Evolutionary conservation across 2,797 vertebrate species (phyloP).

Genomic region (Harpagifer antarcticus): DNA sequence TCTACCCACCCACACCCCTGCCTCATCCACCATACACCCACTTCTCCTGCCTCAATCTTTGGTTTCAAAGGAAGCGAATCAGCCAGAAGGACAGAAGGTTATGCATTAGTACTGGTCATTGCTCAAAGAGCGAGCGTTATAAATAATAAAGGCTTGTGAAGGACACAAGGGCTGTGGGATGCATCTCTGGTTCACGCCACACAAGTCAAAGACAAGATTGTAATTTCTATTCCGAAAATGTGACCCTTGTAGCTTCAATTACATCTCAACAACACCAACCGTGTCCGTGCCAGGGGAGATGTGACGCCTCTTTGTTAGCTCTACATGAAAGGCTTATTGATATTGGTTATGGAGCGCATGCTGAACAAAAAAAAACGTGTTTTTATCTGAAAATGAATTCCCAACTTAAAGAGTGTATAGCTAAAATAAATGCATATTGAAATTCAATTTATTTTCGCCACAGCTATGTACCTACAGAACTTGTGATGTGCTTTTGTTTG

Average conservation of each 20-base stretch:
- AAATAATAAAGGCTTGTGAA: conserved; percentile 99
- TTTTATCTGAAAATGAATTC: conserved; percentile 61
- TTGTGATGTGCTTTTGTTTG: conserved; percentile 51
- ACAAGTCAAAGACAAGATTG: conserved; percentile 95
- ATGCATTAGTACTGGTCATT: conserved; percentile 99
- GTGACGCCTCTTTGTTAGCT: conserved; percentile 79
- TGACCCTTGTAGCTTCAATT: conserved; percentile 86
- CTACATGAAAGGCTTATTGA: conserved; percentile 81
- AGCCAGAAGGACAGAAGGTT: conserved; percentile 99
- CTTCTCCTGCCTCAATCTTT: conserved; percentile 92
- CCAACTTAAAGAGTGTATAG: conserved; percentile 64
- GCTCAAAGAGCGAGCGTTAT: conserved; percentile 98
- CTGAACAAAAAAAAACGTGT: conserved; percentile 54
- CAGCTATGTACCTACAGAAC: conserved; percentile 36
- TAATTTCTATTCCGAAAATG: conserved; percentile 95
- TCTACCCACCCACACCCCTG: conserved; percentile 63
- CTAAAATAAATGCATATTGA: conserved; percentile 66
- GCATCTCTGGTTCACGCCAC: conserved; percentile 90
- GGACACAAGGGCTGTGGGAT: conserved; percentile 91
- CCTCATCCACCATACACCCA: conserved; percentile 78
- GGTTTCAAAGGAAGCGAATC: conserved; percentile 97
- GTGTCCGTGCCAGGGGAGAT: conserved; percentile 72
- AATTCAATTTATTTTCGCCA: conserved; percentile 73
- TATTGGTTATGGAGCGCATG: conserved; percentile 69
- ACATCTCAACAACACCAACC: conserved; percentile 75